Conservation (phyloP, 2,113 vertebrate species). For the Pygoscelis adeliae region DNA sequence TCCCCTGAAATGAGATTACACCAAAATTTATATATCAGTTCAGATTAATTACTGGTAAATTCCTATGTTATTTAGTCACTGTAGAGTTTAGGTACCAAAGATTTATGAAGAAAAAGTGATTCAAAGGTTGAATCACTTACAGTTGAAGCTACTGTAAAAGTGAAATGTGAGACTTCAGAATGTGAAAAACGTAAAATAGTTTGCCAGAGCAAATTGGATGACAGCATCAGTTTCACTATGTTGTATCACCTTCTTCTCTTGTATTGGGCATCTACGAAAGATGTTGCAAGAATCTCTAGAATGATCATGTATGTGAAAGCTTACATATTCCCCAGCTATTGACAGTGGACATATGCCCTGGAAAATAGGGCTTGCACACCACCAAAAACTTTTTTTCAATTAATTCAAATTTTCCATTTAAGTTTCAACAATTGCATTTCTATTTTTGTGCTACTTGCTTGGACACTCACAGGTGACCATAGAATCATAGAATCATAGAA, state of each 20-base stretch:
- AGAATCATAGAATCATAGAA: too few species aligned
- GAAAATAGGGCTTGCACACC: background rate
- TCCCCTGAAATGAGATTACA: background rate
- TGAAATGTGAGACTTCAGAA: background rate
- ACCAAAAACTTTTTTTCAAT: background rate
- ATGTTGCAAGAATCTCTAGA: background rate
- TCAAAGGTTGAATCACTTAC: background rate
- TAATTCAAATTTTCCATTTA: background rate
- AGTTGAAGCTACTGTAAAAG: background rate
- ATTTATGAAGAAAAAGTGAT: background rate
- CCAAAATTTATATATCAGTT: background rate
- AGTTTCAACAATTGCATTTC: background rate
- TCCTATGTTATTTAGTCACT: background rate
- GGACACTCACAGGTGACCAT: background rate
- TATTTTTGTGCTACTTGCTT: background rate
- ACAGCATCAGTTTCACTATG: background rate
- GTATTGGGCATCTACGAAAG: background rate
- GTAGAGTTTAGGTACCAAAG: background rate
- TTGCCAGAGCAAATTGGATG: background rate
- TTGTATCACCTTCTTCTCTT: background rate
- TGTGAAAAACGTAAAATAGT: background rate
- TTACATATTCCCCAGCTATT: background rate
- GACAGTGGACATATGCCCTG: background rate
- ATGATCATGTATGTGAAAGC: background rate
- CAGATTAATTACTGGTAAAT: background rate